Base-by-base conservation (phyloP, 2,888 invertebrate genomes). In the Ischnus inquisitorius region DNA sequence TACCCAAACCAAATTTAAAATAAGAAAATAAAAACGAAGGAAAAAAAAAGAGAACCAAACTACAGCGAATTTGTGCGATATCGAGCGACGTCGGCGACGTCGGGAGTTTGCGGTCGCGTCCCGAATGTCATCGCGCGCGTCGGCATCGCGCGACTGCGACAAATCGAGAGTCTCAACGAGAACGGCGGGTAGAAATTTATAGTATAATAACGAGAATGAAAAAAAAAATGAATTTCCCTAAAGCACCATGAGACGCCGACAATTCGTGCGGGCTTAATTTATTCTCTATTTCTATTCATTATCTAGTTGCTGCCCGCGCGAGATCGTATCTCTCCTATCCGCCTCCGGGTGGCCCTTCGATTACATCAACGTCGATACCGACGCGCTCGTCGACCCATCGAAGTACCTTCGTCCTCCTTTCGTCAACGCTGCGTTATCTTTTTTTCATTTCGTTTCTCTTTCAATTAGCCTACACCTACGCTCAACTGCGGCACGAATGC, bases 171-270 rank as follows among this genome's bases (percentile, higher is more conserved):
- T 60, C 46, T n/a, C 46, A 0, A 46, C 46, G 46, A n/a, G 57
- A 16, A 19, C 43, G 25, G 19, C 46, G 62, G 64, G 34, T 34
- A 46, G 43, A 75, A 25, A 75, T 12, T n/a, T 22, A 51, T n/a
- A 16, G 19, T 28, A 14, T 12, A 76, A 54, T 8, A 57, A 48
- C 22, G 25, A 74, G 51, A 14, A 57, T 60, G 43, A 28, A 60
- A 25, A 71, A 5, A 25, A 62, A 77, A 69, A 43, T 19, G 34
- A 79, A 74, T 81, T 75, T 65, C 80, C 67, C 81, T 81, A 78
- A 65, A 84, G 84, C 84, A 84, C 75, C 84, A 84, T 57, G 19
- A 67, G 8, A 78, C 78, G 74, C 57, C 48, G 19, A 74, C 67
- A 62, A 72, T 19, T 28, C 79, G 62, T 65, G 75, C 60, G 51